phyloP scores from a whole-genome alignment of 2,797 vertebrate species.

The Microcaecilia unicolor region DNA sequence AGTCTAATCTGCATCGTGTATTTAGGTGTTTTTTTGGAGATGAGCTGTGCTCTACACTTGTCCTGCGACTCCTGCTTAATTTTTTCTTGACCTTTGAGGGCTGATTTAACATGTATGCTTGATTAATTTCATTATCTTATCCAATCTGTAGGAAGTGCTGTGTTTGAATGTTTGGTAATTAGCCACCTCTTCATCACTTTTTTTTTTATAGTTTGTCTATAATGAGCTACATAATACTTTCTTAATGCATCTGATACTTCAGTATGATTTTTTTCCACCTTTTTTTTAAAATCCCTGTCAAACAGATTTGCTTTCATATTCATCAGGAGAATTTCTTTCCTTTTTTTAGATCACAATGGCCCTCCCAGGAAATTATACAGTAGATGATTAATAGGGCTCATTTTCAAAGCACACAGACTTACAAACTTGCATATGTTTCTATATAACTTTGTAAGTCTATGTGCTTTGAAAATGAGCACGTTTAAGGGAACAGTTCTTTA shows the following conservation, averaged over 20 bases:
- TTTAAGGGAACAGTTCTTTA: not conserved
- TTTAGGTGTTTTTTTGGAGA: slow-evolving; percentile 9
- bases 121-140: slow-evolving; percentile 21
- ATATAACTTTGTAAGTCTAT: too few species aligned
- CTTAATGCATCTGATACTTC: slow-evolving; percentile 20
- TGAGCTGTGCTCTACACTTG: slow-evolving; percentile 15
- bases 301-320: slow-evolving; percentile 19
- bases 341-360: slow-evolving; percentile 23
- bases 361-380: slow-evolving; percentile 8
- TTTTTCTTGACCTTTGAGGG: slow-evolving; percentile 20
- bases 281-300: slow-evolving; percentile 15
- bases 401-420: too few species aligned
- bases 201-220: slow-evolving; percentile 2
- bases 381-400: too few species aligned
- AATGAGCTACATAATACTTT: slow-evolving; percentile 19
- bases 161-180: slow-evolving; percentile 11
- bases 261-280: not conserved
- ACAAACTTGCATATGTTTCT: too few species aligned
- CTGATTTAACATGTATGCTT: slow-evolving; percentile 16
- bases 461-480: too few species aligned
- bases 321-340: slow-evolving; percentile 7
- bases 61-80: too few species aligned
- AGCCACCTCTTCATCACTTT: slow-evolving; percentile 12
- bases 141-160: slow-evolving; percentile 13
- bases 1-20: slow-evolving; percentile 18